Evolutionary conservation across 2,888 invertebrate genomes (phyloP).

Genomic region (Incurvaria masculella): DNA sequence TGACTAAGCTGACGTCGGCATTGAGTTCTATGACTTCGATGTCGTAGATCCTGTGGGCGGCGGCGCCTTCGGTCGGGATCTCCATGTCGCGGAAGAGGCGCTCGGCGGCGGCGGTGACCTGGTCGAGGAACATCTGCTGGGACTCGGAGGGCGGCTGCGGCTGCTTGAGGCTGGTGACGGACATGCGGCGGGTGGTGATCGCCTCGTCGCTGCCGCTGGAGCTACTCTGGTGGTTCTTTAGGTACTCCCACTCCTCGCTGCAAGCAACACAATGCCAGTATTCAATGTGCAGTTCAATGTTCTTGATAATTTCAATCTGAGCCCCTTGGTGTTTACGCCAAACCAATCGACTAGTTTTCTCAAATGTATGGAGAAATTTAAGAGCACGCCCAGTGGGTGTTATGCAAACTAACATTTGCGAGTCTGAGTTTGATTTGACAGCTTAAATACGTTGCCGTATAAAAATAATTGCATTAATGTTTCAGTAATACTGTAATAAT

Average conservation of each 20-base stretch:
- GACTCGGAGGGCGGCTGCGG: constrained; percentile 64
- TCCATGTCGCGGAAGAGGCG: constrained; percentile 80
- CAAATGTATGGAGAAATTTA: background rate
- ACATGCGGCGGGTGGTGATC: constrained; percentile 33
- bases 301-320: background rate
- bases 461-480: too few relatives aligned
- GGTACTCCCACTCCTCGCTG: constrained; percentile 95
- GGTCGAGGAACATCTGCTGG: constrained; percentile 76
- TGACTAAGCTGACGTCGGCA: constrained; percentile 85
- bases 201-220: constrained; percentile 28
- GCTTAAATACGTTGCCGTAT: too few relatives aligned
- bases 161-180: constrained; percentile 25
- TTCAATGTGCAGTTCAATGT: too few relatives aligned
- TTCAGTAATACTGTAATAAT: too few relatives aligned
- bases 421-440: too few relatives aligned
- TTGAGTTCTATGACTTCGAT: constrained; percentile 92
- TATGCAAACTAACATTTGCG: too few relatives aligned
- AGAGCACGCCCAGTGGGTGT: too few relatives aligned
- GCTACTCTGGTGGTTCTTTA: constrained; percentile 61
- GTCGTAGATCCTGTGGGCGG: constrained; percentile 82
- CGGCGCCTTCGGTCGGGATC: constrained; percentile 65
- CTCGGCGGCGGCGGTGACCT: constrained; percentile 70
- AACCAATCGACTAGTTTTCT: too few relatives aligned
- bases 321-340: too few relatives aligned
- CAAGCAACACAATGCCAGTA: constrained; percentile 24